phyloP scores from a whole-genome alignment of 1,140 invertebrate species.

The Danaus melanippus region DNA sequence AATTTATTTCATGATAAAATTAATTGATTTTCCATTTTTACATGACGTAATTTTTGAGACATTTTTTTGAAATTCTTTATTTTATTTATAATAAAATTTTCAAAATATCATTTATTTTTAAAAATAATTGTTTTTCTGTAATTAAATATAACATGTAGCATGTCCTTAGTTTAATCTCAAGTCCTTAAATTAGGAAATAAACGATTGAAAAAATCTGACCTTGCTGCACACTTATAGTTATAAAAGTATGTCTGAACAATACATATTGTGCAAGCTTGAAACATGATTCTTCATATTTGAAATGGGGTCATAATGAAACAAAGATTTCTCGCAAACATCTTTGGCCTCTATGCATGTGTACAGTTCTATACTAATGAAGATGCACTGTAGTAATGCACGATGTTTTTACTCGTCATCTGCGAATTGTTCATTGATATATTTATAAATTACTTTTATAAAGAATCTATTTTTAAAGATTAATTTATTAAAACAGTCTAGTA shows the following conservation, averaged over 20 bases:
- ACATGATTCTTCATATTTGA: conserved; percentile 6
- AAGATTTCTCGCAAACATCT: conserved; percentile 9
- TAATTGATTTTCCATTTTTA: too few species aligned
- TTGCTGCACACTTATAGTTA: not conserved
- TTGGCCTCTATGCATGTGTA: conserved; percentile 3
- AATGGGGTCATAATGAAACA: conserved; percentile 14
- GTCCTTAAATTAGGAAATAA: too few species aligned
- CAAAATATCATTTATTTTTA: too few species aligned
- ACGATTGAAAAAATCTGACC: conserved; percentile 1
- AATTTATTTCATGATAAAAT: too few species aligned
- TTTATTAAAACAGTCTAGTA: too few species aligned
- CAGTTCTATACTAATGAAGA: not conserved
- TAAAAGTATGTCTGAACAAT: conserved; percentile 1
- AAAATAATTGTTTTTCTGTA: too few species aligned
- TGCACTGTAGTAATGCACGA: too few species aligned
- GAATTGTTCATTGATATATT: not conserved
- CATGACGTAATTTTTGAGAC: not conserved
- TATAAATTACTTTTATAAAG: too few species aligned
- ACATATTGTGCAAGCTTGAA: conserved; percentile 7
- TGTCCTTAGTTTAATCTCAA: too few species aligned
- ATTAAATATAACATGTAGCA: too few species aligned
- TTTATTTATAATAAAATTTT: not conserved
- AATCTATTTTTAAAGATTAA: too few species aligned
- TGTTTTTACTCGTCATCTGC: not conserved
- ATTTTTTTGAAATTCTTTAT: not conserved